Base-by-base conservation (phyloP, 2,797 vertebrate genomes). In the Poeciliopsis turneri region DNA sequence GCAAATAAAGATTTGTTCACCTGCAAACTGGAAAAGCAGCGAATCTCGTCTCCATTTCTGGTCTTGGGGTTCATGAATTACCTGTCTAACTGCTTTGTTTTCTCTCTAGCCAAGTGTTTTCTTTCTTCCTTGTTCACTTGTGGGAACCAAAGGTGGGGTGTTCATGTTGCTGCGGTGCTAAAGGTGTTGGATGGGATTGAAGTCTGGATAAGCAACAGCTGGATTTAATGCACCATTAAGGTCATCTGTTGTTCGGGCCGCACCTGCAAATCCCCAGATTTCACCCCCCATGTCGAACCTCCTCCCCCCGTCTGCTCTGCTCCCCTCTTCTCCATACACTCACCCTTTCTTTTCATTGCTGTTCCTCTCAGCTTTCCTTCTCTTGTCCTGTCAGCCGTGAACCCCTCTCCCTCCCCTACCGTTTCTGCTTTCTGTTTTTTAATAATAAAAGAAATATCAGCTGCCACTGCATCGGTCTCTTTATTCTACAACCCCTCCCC, bases 151-250 rank as follows among this genome's bases (percentile, higher is more conserved):
- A 83, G 86, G 25, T 28, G 41, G 25, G 28, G 43, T 7, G 6
- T 28, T 3, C 36, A 39, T 77, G 81, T 74, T 84, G 36, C 75
- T 61, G 81, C 71, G 10, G 70, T 68, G 89, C 83, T 66, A 51
- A 81, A 89, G 87, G 90, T 91, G 91, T 90, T 89, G 87, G 88
- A 84, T 90, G 88, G 88, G 78, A 78, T 80, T 84, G 88, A 92
- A 92, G 90, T 94, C 92, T 91, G 85, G 88, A 93, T 87, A 91
- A 93, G 93, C 82, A 94, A 92, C 95, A 95, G 95, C 95, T 96
- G 95, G 95, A 93, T 95, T 94, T 93, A 95, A 95, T 94, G 91
- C 90, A 91, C 91, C 91, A 92, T 93, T 94, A 93, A 95, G 94
- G 94, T 95, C 94, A 95, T 43, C 75, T 90, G 88, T 93, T 95